A percentile compares a stretch with the other conserved stretches of the same genome.
These are phyloP conservation scores for Pocillopora damicornis DNA, from an alignment of 64 coral and sea anemone genomes.

Conservation along the genomic window DNA sequence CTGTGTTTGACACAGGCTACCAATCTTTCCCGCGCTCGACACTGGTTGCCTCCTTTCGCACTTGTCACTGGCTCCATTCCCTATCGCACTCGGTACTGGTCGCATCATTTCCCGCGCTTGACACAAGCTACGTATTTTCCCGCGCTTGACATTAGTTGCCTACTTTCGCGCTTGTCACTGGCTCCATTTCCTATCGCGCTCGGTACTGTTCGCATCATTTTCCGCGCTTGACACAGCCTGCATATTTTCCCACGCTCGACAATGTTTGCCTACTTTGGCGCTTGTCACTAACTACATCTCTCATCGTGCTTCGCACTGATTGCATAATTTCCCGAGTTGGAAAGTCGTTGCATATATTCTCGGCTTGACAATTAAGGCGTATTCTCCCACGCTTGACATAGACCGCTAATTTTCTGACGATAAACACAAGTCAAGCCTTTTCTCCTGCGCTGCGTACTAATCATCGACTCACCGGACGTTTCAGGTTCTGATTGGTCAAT, in stretches of 20 bases:
- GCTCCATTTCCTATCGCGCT: neutral
- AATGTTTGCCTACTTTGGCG: neutral
- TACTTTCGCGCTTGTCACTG: neutral
- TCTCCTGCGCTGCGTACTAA: neutral
- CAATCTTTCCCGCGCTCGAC: neutral
- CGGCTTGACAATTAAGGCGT: neutral
- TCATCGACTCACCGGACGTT: slow-evolving; percentile 63
- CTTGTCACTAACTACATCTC: too few relatives aligned
- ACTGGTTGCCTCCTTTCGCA: neutral
- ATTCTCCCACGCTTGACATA: neutral
- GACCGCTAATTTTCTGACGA: neutral
- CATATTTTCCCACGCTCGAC: slow-evolving; percentile 13
- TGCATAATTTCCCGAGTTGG: neutral
- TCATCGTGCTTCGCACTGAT: neutral
- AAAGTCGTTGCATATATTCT: slow-evolving; percentile 25
- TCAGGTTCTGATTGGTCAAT: slow-evolving; percentile 89
- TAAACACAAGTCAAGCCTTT: neutral
- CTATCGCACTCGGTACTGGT: neutral
- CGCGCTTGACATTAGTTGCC: neutral
- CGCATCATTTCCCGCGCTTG: neutral
- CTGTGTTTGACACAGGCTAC: neutral
- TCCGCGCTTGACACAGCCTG: slow-evolving; percentile 8
- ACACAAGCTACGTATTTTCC: slow-evolving; percentile 15
- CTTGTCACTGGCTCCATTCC: neutral
- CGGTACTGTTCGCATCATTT: neutral